Evolutionary conservation across 2,888 invertebrate species (phyloP).

Genomic region (Parnassius mnemosyne): DNA sequence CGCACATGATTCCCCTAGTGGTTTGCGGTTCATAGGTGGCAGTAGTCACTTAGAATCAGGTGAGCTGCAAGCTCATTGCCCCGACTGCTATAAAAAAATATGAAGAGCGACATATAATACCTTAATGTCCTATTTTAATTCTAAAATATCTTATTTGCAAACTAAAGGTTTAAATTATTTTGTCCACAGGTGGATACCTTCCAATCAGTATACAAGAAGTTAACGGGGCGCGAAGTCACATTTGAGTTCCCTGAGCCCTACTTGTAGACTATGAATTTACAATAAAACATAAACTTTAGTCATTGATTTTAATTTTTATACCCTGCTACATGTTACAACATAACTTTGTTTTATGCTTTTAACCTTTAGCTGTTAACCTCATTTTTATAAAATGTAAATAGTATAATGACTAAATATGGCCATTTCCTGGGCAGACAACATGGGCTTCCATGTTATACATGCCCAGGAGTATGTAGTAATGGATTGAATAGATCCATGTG

Average conservation of each 20-base stretch:
- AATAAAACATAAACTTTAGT: conserved; percentile 69
- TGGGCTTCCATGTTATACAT: too few relatives aligned
- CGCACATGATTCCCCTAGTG: too few relatives aligned
- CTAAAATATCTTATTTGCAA: too few relatives aligned
- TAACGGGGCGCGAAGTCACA: conserved; percentile 98
- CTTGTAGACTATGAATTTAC: conserved; percentile 85
- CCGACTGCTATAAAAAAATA: neutral
- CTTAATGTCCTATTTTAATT: too few relatives aligned
- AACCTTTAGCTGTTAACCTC: too few relatives aligned
- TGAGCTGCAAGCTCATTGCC: neutral
- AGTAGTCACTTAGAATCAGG: neutral
- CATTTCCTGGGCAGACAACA: too few relatives aligned
- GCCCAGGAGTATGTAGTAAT: too few relatives aligned
- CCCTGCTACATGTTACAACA: neutral
- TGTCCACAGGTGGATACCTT: conserved; percentile 96
- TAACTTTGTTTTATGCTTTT: neutral
- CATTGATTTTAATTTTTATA: conserved; percentile 34
- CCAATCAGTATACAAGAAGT: conserved; percentile 98
- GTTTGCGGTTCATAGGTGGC: neutral
- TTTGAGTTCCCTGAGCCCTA: conserved; percentile 99
- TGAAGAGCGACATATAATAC: neutral
- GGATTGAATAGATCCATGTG: too few relatives aligned
- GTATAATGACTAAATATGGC: too few relatives aligned
- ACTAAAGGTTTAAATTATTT: conserved; percentile 28
- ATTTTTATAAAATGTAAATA: too few relatives aligned